Base-by-base conservation (phyloP, 1,140 invertebrate genomes). In the Nasonia longicornis region DNA sequence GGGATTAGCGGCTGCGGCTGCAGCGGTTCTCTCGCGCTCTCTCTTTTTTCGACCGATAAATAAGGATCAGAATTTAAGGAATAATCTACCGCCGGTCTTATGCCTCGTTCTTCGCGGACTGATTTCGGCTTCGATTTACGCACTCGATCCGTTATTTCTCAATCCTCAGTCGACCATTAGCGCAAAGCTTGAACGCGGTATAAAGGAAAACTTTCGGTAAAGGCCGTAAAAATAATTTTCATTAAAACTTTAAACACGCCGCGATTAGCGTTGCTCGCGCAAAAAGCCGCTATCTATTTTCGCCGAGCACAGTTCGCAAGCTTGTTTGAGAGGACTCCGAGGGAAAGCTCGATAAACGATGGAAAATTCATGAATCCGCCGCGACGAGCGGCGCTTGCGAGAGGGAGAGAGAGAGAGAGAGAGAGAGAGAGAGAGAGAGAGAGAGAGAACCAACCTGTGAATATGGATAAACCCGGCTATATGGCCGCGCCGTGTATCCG, bases 311-410 rank as follows among this genome's bases (percentile, higher is more conserved):
- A 38, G 29, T 73, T 73, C 2, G 29, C 14, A 74, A 74, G 72
- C 72, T 74, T 52, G 70, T 72, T 72, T 7, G 71, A 48, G 20
- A 22, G 38, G 42, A 16, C 20, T 2, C 12, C 63, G 10, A 2
- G 72, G 72, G 38, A 20, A n/a, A 66, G 74, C 31, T 76, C 58
- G 74, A 77, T 77, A 77, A 77, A 69, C 76, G 76, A 69, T 77
- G 64, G 76, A 77, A 77, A 77, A 77, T 77, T 77, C 76, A 77
- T 77, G 76, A 77, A 77, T 77, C 76, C 76, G 2, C 35, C 35
- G 38, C 72, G 71, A 12, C 69, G 4, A 35, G 2, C 45, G 20
- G 52, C 26, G 35, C 73, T 29, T 35, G 73, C 29, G 14, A 11
- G 14, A 45, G 10, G 35, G 31, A 70, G 31, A 6, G 31, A 31